Evolutionary conservation across 2,888 invertebrate species (phyloP).

Genomic region (Alentia gelatinosa): DNA sequence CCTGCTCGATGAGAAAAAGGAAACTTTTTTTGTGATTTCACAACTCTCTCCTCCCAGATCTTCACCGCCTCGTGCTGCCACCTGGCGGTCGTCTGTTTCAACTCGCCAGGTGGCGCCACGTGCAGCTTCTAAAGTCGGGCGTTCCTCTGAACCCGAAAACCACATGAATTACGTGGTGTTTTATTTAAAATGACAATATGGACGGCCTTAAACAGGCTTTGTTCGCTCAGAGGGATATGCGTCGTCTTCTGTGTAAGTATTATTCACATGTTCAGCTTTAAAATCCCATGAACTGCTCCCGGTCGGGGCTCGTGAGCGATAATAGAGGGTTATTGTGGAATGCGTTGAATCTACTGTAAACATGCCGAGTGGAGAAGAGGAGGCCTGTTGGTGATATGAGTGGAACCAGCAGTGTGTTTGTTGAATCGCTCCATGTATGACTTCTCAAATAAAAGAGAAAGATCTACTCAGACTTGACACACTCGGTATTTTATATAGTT

Average conservation of each 20-base stretch:
- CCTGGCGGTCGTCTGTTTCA: background rate
- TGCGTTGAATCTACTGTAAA: too few species aligned
- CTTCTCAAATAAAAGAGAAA: too few species aligned
- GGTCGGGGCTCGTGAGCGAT: background rate
- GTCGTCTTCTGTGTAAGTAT: background rate
- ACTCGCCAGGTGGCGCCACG: background rate
- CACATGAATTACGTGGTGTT: background rate
- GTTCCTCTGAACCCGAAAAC: background rate
- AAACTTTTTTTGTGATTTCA: too few species aligned
- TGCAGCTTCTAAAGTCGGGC: background rate
- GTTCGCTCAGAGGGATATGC: background rate
- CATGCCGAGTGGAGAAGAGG: too few species aligned
- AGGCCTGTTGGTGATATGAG: too few species aligned
- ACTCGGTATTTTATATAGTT: too few species aligned
- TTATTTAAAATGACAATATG: background rate
- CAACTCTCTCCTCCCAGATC: too few species aligned
- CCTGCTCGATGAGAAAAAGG: too few species aligned
- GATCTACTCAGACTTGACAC: too few species aligned
- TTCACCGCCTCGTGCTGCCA: background rate
- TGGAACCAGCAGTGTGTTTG: too few species aligned
- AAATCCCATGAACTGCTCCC: background rate
- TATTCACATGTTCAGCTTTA: too few species aligned
- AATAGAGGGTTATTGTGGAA: background rate
- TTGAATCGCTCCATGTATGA: too few species aligned
- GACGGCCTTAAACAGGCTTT: background rate